phyloP scores from a whole-genome alignment of 35 echinoderm and acorn worm species.

The Stichopus chloronotus region DNA sequence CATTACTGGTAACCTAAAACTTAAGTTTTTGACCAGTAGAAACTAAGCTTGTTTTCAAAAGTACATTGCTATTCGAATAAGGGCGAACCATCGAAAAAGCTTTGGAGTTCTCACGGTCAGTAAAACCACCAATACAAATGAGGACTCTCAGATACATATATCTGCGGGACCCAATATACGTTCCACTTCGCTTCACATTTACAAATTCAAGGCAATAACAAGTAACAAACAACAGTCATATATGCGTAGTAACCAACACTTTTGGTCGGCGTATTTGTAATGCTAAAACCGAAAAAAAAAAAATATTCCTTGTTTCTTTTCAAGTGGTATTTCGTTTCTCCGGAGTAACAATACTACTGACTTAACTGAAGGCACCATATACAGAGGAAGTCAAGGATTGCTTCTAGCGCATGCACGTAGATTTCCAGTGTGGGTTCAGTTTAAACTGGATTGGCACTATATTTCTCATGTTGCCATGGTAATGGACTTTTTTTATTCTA shows the following conservation, averaged over 20 bases:
- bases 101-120: background rate
- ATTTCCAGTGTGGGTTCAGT: background rate
- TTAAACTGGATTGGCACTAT: background rate
- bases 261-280: background rate
- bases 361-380: background rate
- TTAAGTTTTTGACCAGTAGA: too few species aligned
- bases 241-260: background rate
- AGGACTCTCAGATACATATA: background rate
- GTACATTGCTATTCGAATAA: too few species aligned
- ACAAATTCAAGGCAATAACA: background rate
- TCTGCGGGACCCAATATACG: background rate
- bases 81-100: too few species aligned
- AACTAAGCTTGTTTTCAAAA: too few species aligned
- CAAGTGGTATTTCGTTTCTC: background rate
- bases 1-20: too few species aligned
- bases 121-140: background rate
- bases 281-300: too few species aligned
- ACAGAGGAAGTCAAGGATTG: background rate
- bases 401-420: background rate
- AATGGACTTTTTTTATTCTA: background rate
- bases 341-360: background rate
- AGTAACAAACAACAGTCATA: background rate
- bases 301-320: too few species aligned
- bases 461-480: constrained; percentile 16
- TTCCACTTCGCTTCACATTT: background rate